Evolutionary conservation across 2,797 vertebrate genomes (phyloP).

Genomic region (Gymnopithys bicolor): DNA sequence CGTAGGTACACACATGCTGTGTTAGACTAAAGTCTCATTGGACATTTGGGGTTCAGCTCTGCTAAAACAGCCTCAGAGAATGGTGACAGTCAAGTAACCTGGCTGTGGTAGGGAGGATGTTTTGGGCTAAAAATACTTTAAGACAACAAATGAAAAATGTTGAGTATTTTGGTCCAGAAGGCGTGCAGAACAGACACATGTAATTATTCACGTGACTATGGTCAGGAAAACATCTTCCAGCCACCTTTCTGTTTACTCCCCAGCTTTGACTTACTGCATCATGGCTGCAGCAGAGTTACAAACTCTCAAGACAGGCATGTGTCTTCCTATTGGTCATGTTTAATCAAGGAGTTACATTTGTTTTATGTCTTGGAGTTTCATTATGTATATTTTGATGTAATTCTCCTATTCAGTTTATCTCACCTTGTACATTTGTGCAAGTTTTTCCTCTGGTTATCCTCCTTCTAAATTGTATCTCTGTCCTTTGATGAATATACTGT

Average conservation of each 20-base stretch:
- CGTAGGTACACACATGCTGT: accelerated
- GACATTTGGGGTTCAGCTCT: not conserved
- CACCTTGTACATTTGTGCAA: not conserved
- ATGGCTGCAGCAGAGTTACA: not conserved
- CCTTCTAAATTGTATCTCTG: not conserved
- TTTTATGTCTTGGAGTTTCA: not conserved
- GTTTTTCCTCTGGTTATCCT: not conserved
- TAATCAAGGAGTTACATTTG: not conserved
- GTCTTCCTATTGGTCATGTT: not conserved
- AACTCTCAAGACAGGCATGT: not conserved
- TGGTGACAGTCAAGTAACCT: not conserved
- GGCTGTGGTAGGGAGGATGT: not conserved
- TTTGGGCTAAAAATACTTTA: not conserved
- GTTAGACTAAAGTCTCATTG: not conserved
- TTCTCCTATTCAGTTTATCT: not conserved
- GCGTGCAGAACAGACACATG: not conserved
- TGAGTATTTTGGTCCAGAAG: not conserved
- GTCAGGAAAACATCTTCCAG: not conserved
- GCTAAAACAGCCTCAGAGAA: not conserved
- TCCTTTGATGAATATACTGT: not conserved
- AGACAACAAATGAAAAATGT: not conserved
- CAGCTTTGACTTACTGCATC: not conserved
- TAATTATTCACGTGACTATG: not conserved
- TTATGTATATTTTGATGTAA: not conserved
- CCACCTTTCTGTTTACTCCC: not conserved